phyloP scores from a whole-genome alignment of 2,113 vertebrate genomes.

The Thomomys bottae region DNA sequence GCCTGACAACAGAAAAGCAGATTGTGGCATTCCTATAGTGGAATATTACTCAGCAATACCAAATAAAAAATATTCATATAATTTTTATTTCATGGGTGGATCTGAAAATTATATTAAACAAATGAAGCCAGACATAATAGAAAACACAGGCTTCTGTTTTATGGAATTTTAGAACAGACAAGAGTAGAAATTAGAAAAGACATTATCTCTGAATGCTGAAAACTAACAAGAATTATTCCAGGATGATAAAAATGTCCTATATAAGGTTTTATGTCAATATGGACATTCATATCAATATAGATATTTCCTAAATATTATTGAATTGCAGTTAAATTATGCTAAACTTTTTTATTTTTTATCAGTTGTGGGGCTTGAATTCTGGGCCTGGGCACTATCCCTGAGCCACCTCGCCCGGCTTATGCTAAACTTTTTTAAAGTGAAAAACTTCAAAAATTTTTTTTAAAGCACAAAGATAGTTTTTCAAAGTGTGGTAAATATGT shows the following conservation, averaged over 20 bases:
- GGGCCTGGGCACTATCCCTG: no score
- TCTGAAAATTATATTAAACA: constrained; percentile 45
- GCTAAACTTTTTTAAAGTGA: background rate
- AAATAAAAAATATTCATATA: constrained; percentile 36
- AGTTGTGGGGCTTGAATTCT: no score
- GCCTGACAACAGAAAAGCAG: background rate
- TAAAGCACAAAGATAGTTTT: background rate
- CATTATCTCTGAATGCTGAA: background rate
- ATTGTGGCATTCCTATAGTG: background rate
- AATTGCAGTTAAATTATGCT: constrained; percentile 17
- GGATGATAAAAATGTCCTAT: background rate
- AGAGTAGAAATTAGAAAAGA: background rate
- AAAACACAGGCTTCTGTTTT: background rate
- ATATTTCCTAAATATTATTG: constrained; percentile 26
- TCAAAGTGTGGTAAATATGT: background rate
- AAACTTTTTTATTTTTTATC: background rate
- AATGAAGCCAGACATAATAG: constrained; percentile 12
- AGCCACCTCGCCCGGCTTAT: no score
- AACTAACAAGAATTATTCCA: constrained; percentile 14
- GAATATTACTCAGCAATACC: constrained; percentile 9
- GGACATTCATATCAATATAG: background rate
- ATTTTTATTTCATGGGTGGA: background rate
- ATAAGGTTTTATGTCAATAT: background rate
- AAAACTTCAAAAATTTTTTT: constrained; percentile 3
- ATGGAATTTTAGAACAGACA: constrained; percentile 32